Evolutionary conservation across 1,140 invertebrate species (phyloP), one percentile per base, ranked within the genome.

Genomic region (Euwallacea similis): DNA sequence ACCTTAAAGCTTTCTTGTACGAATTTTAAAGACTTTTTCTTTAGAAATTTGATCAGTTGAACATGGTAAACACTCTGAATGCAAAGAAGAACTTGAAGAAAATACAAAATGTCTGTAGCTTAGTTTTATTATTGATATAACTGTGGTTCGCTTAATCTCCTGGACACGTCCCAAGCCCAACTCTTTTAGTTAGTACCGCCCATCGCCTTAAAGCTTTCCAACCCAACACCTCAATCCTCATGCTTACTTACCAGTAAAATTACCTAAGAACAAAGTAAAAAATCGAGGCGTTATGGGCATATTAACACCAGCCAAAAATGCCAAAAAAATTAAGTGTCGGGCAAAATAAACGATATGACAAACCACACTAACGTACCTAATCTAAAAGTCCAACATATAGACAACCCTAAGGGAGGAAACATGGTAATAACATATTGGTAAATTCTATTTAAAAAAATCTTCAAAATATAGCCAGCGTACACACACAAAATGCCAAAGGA

Each of bases 391-490:
- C 75, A 78, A 76, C 73, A 72, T 71, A 76, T 78, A 77, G 69
- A 72, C 72, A 65, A 78, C 68, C 77, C 76, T 78, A 75, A 61
- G 70, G 69, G 73, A 73, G 59, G 75, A 73, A 65, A 66, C 15
- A 54, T 44, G 53, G 41, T 11, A 64, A 53, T 50, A 69, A 71
- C 13, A 66, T 21, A 62, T 50, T 15, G 46, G 46, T 50, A 50
- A 50, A 50, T 11, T 50, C 13, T 11, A 50, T 50, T 60, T 59
- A 69, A 59, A 50, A 59, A 43, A 67, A 47, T 43, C 10, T 41
- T 7, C 61, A 61, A 50, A 50, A 59, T 9, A 71, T 43, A 73
- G 79, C 79, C 79, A 81, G 80, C 79, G 79, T 81, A 80, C 79
- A 80, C 64, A 75, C 74, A 62, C 53, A 42, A 69, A 73, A 62